Evolutionary conservation across 2,888 invertebrate species (phyloP), one percentile per base, ranked within the genome.

Genomic region (Gymnoscelis rufifasciata): DNA sequence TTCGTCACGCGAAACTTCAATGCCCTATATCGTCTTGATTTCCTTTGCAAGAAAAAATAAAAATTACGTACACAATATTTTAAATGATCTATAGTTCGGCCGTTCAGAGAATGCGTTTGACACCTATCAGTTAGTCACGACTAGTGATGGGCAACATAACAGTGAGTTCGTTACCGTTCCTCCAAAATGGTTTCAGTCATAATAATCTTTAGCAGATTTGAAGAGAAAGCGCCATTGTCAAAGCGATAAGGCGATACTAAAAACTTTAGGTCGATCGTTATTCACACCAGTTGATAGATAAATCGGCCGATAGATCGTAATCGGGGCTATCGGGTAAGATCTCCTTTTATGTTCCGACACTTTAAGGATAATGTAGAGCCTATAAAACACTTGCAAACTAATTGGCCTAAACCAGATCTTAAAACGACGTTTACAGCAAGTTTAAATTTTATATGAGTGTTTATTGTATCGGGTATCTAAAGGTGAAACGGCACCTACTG

Each of bases 341-440:
- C 19, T 19, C 60, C 54, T 54, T 40, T 57, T 54, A 49, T 43
- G 57, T 42, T 64, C 45, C 42, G 43, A 57, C 54, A 31, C 13
- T 54, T 59, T 60, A 64, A 64, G 66, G 64, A 66, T 62, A 66
- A 57, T 57, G 48, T 12, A 31, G 40, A 54, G 52, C 52, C 23
- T 48, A 62, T 64, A 65, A 66, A 66, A 59, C 56, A 60, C 55
- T 53, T 55, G 51, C 62, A 54, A 61, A 60, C 60, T 64, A 65
- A 66, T 72, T 62, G 56, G 43, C 47, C 54, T 54, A 56, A 61
- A 62, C 60, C 54, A 57, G 60, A 54, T 62, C 51, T 56, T 54
- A 58, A 59, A 56, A 55, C 51, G 49, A 57, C 45, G 40, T 58
- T 60, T 44, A 43, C 49, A 50, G 51, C 45, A 56, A 43, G 47